Evolutionary conservation across 2,797 vertebrate genomes (phyloP), one percentile per base, ranked within the genome.

Genomic region (Intellagama lesueurii): DNA sequence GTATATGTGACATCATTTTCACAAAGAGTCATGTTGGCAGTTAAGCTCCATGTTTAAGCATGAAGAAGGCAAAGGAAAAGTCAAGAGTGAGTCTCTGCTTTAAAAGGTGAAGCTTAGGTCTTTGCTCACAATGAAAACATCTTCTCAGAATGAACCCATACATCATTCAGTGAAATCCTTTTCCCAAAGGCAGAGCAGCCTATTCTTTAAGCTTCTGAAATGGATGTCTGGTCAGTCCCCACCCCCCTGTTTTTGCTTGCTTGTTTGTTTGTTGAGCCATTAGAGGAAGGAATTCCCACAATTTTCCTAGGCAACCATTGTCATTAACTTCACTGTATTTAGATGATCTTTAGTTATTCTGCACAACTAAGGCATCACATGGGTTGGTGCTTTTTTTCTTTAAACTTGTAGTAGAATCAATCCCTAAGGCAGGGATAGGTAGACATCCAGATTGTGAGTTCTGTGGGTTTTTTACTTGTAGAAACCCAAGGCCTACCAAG

Each of bases 1-100:
- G 77, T 22, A 4, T 1, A 7, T 6, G 82, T 11, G 30, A 73
- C 40, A 90, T 30, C 89, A 9, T 91, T 91, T 80, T 85, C 89
- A 1, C 19, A 11, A 35, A 26, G 2, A 86, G 5, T 84, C 66
- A 76, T 90, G 69, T 83, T 17, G 87, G 35, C 81, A 40, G 64
- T 12, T 83, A 3, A 0, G 87, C 83, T 88, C 5, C 11, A 86
- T 92, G 86, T 87, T 70, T 77, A 26, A 60, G 40, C 78, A 85
- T 2, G 47, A 87, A 92, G 87, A 1, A n/a, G 82, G 77, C 89
- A 69, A 0, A 30, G 81, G 81, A 89, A 64, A 0, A 3, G 30
- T 32, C 47, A 2, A 0, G 66, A 47, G 70, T 86, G 1, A 69
- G 64, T 14, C 12, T n/a, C 35, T 87, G 35, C 40, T 60, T 76